Base-by-base conservation (phyloP, 2,113 vertebrate genomes). In the Vimba vimba region DNA sequence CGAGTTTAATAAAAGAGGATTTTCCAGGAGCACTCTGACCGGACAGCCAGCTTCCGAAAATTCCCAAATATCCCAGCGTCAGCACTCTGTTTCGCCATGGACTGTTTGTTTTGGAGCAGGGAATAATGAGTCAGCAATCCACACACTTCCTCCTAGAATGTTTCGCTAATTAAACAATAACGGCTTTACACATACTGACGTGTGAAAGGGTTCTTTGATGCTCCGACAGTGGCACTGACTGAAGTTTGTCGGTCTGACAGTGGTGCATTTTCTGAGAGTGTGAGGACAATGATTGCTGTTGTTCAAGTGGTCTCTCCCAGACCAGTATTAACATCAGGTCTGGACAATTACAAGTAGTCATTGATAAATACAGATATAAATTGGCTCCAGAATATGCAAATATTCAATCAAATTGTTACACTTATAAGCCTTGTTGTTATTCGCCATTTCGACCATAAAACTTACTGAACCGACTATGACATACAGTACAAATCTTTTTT, bases 1-100 rank as follows among this genome's bases (percentile, higher is more conserved):
- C 88, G 88, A 90, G 86, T 91, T 92, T 92, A 92, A 92, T 94
- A 93, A 93, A 94, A 94, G 92, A 94, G 94, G 94, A 94, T 94
- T 94, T 94, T 94, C 94, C 93, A 91, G 91, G 90, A 93, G 93
- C 91, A 92, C 86, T 93, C 92, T 55, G 89, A 85, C 74, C 87
- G 92, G 93, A 93, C 93, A 93, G 90, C 25, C 90, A 89, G 92
- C 92, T 94, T 94, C 92, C 87, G 86, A 94, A 92, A 93, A 82
- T 91, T 93, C 88, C 89, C 91, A 81, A 92, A 93, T 93, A 93
- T 93, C 93, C 93, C 91, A 85, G 87, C 90, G 89, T 94, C 94
- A 94, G 93, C 93, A 91, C 88, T 91, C 91, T 90, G 50, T 88
- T 76, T 59, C 62, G 33, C 79, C 87, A 85, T 82, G 82, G 30